Conservation (phyloP, 2,888 invertebrate species). For the Papilio demoleus region DNA sequence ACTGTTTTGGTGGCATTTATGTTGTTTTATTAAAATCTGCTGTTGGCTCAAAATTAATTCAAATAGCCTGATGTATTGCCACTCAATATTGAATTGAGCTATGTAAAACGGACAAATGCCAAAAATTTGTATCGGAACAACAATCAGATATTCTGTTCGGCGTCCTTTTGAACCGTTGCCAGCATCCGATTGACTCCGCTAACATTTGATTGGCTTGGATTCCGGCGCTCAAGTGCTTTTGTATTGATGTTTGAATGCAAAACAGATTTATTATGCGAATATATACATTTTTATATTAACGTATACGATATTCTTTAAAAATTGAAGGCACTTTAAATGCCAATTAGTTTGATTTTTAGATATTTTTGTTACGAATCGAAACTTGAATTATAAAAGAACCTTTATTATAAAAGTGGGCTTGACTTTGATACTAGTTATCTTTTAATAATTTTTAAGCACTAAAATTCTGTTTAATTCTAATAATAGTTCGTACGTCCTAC, state of each 20-base stretch:
- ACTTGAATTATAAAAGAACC: no score
- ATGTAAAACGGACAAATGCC: conserved; percentile 24
- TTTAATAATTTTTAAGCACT: no score
- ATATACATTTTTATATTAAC: neutral
- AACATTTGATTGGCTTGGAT: conserved; percentile 33
- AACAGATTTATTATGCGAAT: conserved; percentile 7
- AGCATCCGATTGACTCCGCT: conserved; percentile 33
- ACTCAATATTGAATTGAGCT: conserved; percentile 18
- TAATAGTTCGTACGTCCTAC: no score
- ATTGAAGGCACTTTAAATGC: neutral
- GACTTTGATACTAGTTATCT: no score
- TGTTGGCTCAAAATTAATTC: neutral
- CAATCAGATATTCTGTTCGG: conserved; percentile 29
- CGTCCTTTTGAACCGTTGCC: conserved; percentile 33
- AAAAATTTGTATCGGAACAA: conserved; percentile 35
- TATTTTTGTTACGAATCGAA: no score
- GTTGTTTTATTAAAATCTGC: neutral
- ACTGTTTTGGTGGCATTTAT: neutral
- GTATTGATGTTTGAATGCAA: conserved; percentile 11
- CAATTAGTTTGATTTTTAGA: no score
- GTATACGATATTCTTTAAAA: neutral
- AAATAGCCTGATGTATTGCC: conserved; percentile 10
- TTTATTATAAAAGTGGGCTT: no score
- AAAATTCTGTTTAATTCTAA: no score
- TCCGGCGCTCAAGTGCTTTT: conserved; percentile 25